These are phyloP conservation scores for Lamproptera curius DNA, from an alignment of 2,888 invertebrate genomes.

Conservation along the genomic window DNA sequence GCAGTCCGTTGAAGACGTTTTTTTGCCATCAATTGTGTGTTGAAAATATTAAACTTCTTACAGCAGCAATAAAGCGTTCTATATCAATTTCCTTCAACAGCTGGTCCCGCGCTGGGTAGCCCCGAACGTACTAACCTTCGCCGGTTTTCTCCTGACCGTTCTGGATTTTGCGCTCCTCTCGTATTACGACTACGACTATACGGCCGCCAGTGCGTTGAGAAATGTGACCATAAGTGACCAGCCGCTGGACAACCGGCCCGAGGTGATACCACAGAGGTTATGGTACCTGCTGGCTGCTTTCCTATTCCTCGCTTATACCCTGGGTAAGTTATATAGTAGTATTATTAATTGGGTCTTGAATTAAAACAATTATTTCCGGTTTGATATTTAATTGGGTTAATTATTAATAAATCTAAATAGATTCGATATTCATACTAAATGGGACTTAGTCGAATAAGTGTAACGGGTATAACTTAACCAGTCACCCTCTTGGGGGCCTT, in stretches of 20 bases:
- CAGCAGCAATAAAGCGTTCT: too few relatives aligned
- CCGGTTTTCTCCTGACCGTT: conserved; percentile 95
- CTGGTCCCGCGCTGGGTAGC: conserved; percentile 97
- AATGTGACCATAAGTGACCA: conserved; percentile 48
- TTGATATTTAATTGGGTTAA: background rate
- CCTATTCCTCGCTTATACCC: conserved; percentile 96
- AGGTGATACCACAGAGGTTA: conserved; percentile 87
- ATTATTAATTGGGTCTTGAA: too few relatives aligned
- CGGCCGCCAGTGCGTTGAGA: conserved; percentile 80
- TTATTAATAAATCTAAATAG: too few relatives aligned
- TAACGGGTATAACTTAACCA: too few relatives aligned
- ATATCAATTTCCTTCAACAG: conserved; percentile 82
- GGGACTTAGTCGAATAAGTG: too few relatives aligned
- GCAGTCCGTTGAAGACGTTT: too few relatives aligned
- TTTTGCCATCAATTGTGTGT: too few relatives aligned
- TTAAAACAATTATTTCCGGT: too few relatives aligned
- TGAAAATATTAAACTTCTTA: too few relatives aligned
- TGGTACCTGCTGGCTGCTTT: conserved; percentile 92
- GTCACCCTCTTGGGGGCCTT: too few relatives aligned
- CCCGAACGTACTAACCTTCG: conserved; percentile 96
- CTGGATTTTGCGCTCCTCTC: conserved; percentile 91
- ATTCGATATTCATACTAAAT: too few relatives aligned
- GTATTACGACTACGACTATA: conserved; percentile 92
- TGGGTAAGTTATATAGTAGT: conserved; percentile 81
- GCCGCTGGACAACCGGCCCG: conserved; percentile 50